Evolutionary conservation across 2,888 invertebrate species (phyloP), one percentile per base, ranked within the genome.

Genomic region (Theristus sp.): DNA sequence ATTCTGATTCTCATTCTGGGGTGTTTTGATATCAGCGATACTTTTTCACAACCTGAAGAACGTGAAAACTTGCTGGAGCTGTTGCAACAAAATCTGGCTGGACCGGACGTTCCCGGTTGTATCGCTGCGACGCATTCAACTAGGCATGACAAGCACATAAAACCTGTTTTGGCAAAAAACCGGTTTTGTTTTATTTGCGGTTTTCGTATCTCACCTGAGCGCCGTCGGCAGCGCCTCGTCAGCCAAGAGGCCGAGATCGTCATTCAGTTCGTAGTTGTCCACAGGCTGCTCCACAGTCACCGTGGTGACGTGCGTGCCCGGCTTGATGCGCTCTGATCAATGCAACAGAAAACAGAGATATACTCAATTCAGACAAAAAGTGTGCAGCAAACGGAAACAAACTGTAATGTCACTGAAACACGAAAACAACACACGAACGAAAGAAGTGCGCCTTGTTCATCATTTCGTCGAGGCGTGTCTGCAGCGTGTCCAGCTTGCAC

Each of bases 241-340:
- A 13, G 76, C 74, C 28, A 79, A 68, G 26, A 70, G 66, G 28
- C 74, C 72, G 38, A 78, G 70, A 62, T 77, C 76, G 53, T 67
- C 64, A 61, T 75, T 72, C 56, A 78, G 64, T 29, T 70, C 67
- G 26, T 65, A 62, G 24, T 66, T 64, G 47, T 71, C 69, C 3
- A 64, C 57, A 1, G 67, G 65, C 26, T 74, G 73, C 63, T 78
- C 78, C 22, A 79, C 65, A 20, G 73, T 65, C 31, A 78, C 66
- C 0, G 72, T 74, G 0, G 75, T 76, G 1, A 78, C 74, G 49
- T 68, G 71, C 3, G 76, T 73, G 20, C 76, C 77, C n/a, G 69
- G 70, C 60, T 73, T 71, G 25, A 66, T 69, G 53, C 65, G 65
- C 53, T 69, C 73, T 72, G 38, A 38, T 17, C 38, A 17, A 38